Evolutionary conservation across 1,140 invertebrate species (phyloP).

Genomic region (Octopus bimaculoides): DNA sequence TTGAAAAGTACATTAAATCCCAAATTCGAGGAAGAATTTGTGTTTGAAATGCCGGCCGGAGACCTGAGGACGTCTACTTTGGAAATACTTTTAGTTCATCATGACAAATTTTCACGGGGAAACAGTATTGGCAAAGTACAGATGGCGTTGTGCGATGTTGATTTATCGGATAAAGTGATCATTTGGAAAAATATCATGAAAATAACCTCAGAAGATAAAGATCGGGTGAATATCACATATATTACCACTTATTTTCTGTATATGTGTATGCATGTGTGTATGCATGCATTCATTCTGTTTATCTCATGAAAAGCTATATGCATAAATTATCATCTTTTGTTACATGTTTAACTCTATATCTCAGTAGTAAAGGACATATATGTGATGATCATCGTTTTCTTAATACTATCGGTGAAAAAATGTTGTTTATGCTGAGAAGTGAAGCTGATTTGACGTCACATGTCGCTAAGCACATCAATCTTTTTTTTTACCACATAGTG

Average conservation of each 20-base stretch:
- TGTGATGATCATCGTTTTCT: too few species aligned
- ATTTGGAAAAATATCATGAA: slow-evolving; percentile 49
- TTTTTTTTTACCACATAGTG: too few species aligned
- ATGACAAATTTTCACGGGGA: slow-evolving; percentile 52
- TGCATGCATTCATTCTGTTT: background rate
- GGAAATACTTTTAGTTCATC: slow-evolving; percentile 51
- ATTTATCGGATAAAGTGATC: slow-evolving; percentile 44
- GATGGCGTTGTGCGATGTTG: slow-evolving; percentile 42
- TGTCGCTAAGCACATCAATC: too few species aligned
- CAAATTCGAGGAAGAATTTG: slow-evolving; percentile 57
- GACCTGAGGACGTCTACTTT: slow-evolving; percentile 39
- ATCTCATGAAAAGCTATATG: background rate
- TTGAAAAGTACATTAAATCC: slow-evolving; percentile 68
- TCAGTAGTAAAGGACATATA: too few species aligned
- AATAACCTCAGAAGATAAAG: slow-evolving; percentile 45
- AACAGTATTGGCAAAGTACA: slow-evolving; percentile 52
- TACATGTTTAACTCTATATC: too few species aligned
- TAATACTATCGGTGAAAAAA: too few species aligned
- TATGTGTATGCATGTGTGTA: slow-evolving; percentile 8
- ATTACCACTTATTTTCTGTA: background rate
- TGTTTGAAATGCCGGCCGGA: slow-evolving; percentile 46
- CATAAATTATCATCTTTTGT: background rate
- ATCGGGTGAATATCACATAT: slow-evolving; percentile 15
- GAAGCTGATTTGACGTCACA: too few species aligned
- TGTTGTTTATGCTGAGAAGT: too few species aligned